Evolutionary conservation across 2,797 vertebrate genomes (phyloP), one percentile per base, ranked within the genome.

Genomic region (Tragopan temminckii): DNA sequence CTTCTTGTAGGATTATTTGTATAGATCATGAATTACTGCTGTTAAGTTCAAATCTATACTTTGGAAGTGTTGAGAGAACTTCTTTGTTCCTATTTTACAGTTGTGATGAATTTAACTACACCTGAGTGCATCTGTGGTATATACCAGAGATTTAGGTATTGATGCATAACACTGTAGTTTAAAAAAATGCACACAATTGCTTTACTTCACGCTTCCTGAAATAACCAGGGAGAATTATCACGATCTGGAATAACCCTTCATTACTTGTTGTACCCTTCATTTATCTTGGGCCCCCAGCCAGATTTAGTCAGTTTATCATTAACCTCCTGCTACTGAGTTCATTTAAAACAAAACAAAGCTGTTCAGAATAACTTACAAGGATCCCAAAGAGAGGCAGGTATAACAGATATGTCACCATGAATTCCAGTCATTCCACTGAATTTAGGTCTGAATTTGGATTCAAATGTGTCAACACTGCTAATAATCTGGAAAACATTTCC

Each of bases 401-500:
- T 61, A 68, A 74, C 25, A 91, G 43, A 38, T 7, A 33, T 55
- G 46, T 76, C 64, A 62, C n/a, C 19, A 23, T 57, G 35, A 70
- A 86, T 94, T 89, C 63, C 38, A 84, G 20, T 84, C 66, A 58
- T 84, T 90, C 46, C 57, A 23, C 33, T 67, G 38, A 85, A 67
- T 93, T 90, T 59, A 50, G 48, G 9, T 91, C 68, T 93, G 80
- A 68, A 61, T 94, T 83, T 77, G 42, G 31, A 46, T 13, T 88
- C 33, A 13, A 77, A 7, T 14, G 2, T 89, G 29, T 81, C 87
- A 85, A 55, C 16, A 1, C 52, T 82, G 74, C 29, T 85, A 81
- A 68, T 91, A 94, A 87, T 55, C 72, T 82, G 55, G 71, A 83
- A 89, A 86, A 63, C 9, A 68, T 85, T 68, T 94, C 85, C 38